Percentiles rank a stretch among this genome's conserved stretches.
Evolutionary conservation across 64 coral and sea anemone species (phyloP).

Genomic region (Montipora capricornis): DNA sequence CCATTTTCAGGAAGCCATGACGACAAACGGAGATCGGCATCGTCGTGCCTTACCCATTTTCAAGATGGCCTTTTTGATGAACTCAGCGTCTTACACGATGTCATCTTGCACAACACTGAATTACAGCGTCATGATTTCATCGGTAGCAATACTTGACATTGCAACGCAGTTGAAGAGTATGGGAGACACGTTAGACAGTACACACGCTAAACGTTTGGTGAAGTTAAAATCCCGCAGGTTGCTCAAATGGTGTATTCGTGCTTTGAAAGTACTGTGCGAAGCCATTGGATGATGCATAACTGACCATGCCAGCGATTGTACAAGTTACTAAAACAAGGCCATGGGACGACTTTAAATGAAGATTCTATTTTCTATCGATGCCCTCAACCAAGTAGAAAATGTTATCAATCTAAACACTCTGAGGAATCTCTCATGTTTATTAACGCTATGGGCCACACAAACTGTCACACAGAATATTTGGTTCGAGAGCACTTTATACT

Average conservation of each 20-base stretch:
- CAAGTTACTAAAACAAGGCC: too few relatives aligned
- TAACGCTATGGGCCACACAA: too few relatives aligned
- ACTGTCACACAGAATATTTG: too few relatives aligned
- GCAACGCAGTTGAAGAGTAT: background rate
- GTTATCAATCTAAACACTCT: too few relatives aligned
- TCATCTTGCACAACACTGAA: background rate
- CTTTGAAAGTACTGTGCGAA: background rate
- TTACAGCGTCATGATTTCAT: background rate
- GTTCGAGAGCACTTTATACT: too few relatives aligned
- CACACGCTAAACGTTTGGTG: background rate
- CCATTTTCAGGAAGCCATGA: background rate
- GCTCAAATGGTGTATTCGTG: slow-evolving; percentile 4
- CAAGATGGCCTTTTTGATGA: background rate
- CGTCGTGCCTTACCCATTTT: background rate
- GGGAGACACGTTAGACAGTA: background rate
- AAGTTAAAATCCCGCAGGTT: background rate
- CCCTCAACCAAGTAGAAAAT: too few relatives aligned
- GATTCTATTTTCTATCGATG: too few relatives aligned
- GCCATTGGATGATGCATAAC: background rate
- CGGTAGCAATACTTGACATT: background rate
- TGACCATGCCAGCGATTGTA: background rate
- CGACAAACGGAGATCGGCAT: background rate
- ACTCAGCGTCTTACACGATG: background rate
- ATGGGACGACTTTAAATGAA: too few relatives aligned
- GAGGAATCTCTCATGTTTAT: too few relatives aligned